Evolutionary conservation across 2,797 vertebrate species (phyloP), one percentile per base, ranked within the genome.

Genomic region (Gastrophryne carolinensis): DNA sequence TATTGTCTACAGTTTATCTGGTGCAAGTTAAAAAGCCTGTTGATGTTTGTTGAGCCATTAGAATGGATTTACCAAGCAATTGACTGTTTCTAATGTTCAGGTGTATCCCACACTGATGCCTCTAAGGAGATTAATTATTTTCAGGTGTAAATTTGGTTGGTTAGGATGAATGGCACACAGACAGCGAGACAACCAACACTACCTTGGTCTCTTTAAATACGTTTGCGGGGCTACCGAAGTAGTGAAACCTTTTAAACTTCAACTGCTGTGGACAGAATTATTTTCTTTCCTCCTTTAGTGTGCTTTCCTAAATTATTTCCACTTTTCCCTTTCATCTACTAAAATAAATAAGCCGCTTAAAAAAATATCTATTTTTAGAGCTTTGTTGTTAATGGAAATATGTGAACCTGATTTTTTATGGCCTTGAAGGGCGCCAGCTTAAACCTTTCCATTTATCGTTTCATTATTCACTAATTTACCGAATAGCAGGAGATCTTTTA

Each of bases 401-500:
- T 47, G 44, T 21, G 2, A 19, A 47, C 8, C 17, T 47, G 44
- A 47, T 47, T 47, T 47, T 21, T 19, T 19, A 19, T 19, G n/a
- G 7, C 44, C 44, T 21, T 57, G 53, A 11, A 64, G 17, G 39
- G 61, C 23, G 37, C 44, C 24, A 15, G 39, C 7, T 47, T 26
- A 44, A 47, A 47, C 37, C 4, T 47, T 15, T 17, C 3, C 13
- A 29, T 56, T 56, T 56, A 56, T 29, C 27, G 19, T 29, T 63
- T 19, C 49, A 19, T 32, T 52, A 26, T 53, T 72, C 57, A 21
- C 44, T 21, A 44, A 52, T 53, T 52, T 63, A 19, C 37, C 39
- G 10, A 63, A 63, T 62, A 24, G 61, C 30, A 53, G 70, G 10
- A 63, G 58, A 53, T 53, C 24, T 52, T 41, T 53, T 62, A 37